Conservation (phyloP, 2,797 vertebrate genomes). For the Philypnodon macrostomus region DNA sequence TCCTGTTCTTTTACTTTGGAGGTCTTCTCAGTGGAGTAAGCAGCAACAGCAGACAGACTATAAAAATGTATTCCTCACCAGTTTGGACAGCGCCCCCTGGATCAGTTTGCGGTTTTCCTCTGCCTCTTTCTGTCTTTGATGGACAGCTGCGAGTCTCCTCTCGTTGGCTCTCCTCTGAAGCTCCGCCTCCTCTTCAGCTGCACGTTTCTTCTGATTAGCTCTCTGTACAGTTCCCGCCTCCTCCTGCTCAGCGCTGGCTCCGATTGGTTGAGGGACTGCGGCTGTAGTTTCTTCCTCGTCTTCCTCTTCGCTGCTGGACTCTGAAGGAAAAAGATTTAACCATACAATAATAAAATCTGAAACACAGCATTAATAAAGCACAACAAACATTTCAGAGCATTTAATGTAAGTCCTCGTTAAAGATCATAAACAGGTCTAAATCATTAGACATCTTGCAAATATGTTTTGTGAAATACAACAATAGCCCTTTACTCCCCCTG, state of each 20-base stretch:
- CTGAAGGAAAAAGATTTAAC: too few relatives aligned
- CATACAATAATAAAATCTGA: background rate
- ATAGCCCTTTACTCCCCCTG: too few relatives aligned
- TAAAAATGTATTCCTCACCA: conserved; percentile 82
- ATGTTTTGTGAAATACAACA: too few relatives aligned
- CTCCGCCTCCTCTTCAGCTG: conserved; percentile 43
- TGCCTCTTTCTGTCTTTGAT: conserved; percentile 80
- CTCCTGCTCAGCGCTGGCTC: conserved; percentile 16
- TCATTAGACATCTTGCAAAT: too few relatives aligned
- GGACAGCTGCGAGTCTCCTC: conserved; percentile 87
- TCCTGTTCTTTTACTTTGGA: too few relatives aligned
- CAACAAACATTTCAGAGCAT: too few relatives aligned
- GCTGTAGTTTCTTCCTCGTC: background rate
- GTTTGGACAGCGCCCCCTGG: conserved; percentile 83
- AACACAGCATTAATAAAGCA: background rate
- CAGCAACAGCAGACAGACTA: too few relatives aligned
- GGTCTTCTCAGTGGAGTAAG: too few relatives aligned
- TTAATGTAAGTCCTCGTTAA: too few relatives aligned
- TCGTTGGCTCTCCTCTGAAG: conserved; percentile 82
- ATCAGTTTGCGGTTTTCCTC: conserved; percentile 86
- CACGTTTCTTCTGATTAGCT: background rate
- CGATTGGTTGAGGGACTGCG: background rate
- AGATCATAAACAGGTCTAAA: too few relatives aligned
- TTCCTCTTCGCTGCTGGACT: background rate
- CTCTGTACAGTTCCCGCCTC: background rate